These are phyloP conservation scores for Diloba caeruleocephala DNA, from an alignment of 2,888 invertebrate species.

Conservation along the genomic window DNA sequence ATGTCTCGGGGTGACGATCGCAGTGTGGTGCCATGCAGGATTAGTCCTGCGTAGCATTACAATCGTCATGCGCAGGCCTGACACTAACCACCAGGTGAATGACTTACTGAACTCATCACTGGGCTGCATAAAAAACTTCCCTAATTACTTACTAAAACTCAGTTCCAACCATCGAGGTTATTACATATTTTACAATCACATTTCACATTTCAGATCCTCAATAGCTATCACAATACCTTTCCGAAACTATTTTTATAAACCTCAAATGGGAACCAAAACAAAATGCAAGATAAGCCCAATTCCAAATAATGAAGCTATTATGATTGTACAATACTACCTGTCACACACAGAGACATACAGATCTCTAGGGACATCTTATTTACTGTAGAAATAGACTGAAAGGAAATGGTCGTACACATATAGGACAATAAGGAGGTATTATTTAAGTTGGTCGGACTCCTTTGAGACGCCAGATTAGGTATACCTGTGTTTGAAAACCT, in stretches of 20 bases:
- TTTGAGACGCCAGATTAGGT: constrained; percentile 24
- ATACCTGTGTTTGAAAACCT: constrained; percentile 28
- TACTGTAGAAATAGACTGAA: constrained; percentile 42
- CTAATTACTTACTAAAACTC: too few species aligned
- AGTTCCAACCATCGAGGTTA: too few species aligned
- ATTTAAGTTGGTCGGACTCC: constrained; percentile 35
- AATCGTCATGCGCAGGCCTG: too few species aligned
- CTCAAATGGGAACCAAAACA: constrained; percentile 20
- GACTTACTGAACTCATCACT: too few species aligned
- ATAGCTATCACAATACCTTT: neutral
- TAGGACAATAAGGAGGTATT: constrained; percentile 32
- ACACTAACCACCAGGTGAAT: too few species aligned
- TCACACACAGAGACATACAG: constrained; percentile 30
- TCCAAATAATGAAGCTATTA: constrained; percentile 41
- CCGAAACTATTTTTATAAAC: constrained; percentile 16
- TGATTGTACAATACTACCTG: constrained; percentile 41
- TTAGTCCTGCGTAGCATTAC: too few species aligned
- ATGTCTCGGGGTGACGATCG: too few species aligned
- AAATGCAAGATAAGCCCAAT: constrained; percentile 34
- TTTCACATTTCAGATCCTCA: neutral
- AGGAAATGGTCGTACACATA: constrained; percentile 23
- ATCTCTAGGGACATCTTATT: constrained; percentile 35
- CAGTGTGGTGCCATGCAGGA: too few species aligned
- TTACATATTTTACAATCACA: neutral
- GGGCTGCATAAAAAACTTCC: too few species aligned